These are phyloP conservation scores for Drepana arcuata DNA, from an alignment of 1,140 invertebrate genomes.

Conservation along the genomic window DNA sequence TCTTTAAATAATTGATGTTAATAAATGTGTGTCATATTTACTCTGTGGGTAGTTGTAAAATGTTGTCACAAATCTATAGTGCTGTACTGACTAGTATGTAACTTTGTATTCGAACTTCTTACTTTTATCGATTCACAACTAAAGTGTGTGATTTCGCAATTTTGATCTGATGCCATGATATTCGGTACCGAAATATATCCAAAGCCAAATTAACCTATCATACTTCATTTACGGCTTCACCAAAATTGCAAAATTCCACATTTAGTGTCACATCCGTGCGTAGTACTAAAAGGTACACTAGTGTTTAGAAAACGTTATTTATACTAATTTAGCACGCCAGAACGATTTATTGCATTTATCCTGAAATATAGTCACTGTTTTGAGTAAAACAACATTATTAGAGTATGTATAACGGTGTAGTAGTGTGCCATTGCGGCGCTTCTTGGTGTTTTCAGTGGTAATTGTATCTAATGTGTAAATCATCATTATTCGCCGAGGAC, in stretches of 20 bases:
- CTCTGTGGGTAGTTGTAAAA: constrained; percentile 1
- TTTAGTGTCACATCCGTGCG: constrained; percentile 31
- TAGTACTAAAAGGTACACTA: constrained; percentile 37
- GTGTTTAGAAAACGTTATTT: constrained; percentile 30
- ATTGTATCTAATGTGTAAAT: constrained; percentile 43
- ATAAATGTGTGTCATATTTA: neutral
- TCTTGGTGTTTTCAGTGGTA: constrained; percentile 12
- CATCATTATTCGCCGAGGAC: constrained; percentile 51
- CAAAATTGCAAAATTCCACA: constrained; percentile 8
- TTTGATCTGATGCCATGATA: constrained; percentile 50
- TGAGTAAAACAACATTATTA: constrained; percentile 31
- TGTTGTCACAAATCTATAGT: neutral
- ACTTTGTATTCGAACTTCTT: neutral
- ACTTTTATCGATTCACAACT: neutral
- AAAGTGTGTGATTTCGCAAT: constrained; percentile 15
- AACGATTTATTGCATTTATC: constrained; percentile 40
- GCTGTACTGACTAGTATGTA: neutral
- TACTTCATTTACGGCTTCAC: too few species aligned
- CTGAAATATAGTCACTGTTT: constrained; percentile 32
- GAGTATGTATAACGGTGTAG: constrained; percentile 14
- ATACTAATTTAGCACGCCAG: constrained; percentile 49
- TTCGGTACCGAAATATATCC: too few species aligned
- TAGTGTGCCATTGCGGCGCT: constrained; percentile 28
- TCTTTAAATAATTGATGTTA: too few species aligned
- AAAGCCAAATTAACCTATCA: neutral